Evolutionary conservation across 2,888 invertebrate species (phyloP).

Genomic region (Ecdyonurus torrentis): DNA sequence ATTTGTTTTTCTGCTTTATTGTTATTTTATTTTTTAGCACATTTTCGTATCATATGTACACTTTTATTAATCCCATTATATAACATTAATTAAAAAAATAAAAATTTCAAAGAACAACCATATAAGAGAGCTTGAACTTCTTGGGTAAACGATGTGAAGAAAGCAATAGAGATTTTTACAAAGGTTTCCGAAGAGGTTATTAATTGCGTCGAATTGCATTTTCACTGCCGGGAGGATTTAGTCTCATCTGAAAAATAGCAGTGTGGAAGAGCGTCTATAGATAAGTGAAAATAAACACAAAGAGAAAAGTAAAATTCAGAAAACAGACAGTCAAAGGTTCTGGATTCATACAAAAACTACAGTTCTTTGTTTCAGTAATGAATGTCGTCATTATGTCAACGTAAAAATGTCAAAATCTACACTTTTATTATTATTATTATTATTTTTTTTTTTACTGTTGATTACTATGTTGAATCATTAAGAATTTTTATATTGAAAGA

Average conservation of each 20-base stretch:
- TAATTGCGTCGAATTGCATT: conserved; percentile 2
- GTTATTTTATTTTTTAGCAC: no score
- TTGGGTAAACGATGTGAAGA: background rate
- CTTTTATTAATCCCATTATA: no score
- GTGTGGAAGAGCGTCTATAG: conserved; percentile 2
- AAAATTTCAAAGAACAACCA: no score
- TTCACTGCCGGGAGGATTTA: conserved; percentile 47
- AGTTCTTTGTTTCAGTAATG: background rate
- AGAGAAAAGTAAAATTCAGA: background rate
- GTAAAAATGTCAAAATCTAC: background rate
- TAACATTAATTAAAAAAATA: background rate
- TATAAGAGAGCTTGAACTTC: no score
- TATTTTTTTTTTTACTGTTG: no score
- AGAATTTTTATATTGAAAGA: no score
- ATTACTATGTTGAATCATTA: no score
- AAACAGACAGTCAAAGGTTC: background rate
- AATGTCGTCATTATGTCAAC: background rate
- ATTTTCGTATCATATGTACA: no score
- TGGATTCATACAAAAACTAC: background rate
- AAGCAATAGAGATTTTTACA: background rate
- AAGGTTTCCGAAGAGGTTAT: background rate
- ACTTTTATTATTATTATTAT: no score
- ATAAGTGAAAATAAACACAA: background rate
- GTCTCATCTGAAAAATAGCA: conserved; percentile 37
- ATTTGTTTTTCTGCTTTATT: no score